Evolutionary conservation across 2,113 vertebrate species (phyloP).

Genomic region (Leiothrix lutea): DNA sequence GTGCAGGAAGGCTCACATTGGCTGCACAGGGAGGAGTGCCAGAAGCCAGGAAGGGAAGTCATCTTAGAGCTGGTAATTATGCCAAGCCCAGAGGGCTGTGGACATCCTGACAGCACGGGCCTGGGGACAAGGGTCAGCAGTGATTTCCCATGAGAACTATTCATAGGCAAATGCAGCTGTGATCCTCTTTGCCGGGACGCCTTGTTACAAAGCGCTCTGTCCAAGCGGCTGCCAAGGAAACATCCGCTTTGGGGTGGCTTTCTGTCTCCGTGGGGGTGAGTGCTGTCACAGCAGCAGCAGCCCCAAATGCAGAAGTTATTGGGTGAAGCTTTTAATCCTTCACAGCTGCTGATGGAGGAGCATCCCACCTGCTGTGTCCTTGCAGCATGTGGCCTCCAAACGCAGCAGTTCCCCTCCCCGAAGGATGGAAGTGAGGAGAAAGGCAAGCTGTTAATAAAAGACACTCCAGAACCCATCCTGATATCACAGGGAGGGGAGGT

Average conservation of each 20-base stretch:
- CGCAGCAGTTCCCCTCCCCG: neutral
- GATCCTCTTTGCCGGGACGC: neutral
- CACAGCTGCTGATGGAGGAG: neutral
- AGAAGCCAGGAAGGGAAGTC: neutral
- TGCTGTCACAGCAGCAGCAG: neutral
- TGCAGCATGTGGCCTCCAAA: neutral
- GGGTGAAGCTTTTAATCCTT: neutral
- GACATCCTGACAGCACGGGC: neutral
- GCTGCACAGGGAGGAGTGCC: rapidly evolving
- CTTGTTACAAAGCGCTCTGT: neutral
- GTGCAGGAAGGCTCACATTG: rapidly evolving
- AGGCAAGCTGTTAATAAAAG: neutral
- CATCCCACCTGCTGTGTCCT: neutral
- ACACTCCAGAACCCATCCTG: neutral
- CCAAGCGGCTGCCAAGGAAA: neutral
- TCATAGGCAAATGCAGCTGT: conserved; percentile 38
- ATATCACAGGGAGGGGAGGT: neutral
- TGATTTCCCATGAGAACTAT: conserved; percentile 7
- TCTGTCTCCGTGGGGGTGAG: neutral
- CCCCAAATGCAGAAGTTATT: neutral
- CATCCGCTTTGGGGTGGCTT: conserved; percentile 5
- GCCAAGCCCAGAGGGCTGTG: neutral
- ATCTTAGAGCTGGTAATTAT: neutral
- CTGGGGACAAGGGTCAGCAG: conserved; percentile 9
- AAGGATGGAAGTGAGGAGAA: neutral